phyloP scores from a whole-genome alignment of 2,888 invertebrate genomes.

The Drosophila cyrtoloma region DNA sequence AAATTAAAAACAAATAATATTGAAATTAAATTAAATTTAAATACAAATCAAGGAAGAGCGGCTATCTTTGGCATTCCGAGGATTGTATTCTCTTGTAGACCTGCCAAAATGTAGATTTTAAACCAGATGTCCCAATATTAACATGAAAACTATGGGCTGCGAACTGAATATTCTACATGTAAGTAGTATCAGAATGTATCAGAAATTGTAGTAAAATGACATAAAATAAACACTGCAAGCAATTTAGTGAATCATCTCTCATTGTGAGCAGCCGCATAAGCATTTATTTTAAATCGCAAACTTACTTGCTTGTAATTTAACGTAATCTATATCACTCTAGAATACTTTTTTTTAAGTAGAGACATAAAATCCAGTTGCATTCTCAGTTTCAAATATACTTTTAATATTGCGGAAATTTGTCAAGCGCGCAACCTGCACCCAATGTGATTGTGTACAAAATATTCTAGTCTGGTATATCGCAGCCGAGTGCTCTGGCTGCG shows the following conservation, averaged over 20 bases:
- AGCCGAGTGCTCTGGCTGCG: constrained; percentile 52
- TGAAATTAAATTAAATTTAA: background rate
- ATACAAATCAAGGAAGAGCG: background rate
- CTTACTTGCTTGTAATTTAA: background rate
- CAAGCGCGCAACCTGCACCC: constrained; percentile 47
- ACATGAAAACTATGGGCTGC: background rate
- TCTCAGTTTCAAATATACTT: constrained; percentile 15
- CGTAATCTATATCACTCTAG: background rate
- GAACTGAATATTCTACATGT: background rate
- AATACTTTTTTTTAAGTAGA: background rate
- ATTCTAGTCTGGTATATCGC: constrained; percentile 49
- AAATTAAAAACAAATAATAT: background rate
- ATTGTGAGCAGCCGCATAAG: background rate
- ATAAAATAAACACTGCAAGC: background rate
- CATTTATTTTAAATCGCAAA: background rate
- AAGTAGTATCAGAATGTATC: background rate
- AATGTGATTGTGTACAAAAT: constrained; percentile 51
- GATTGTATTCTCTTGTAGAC: background rate
- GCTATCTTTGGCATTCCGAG: background rate
- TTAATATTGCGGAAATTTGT: constrained; percentile 55
- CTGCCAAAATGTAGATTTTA: background rate
- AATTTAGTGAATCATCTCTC: too few species aligned
- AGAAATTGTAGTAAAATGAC: background rate
- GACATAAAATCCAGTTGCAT: background rate
- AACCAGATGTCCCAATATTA: background rate